Base-by-base conservation (phyloP, 2,113 vertebrate species). In the pig (Sus scrofa) region DNA sequence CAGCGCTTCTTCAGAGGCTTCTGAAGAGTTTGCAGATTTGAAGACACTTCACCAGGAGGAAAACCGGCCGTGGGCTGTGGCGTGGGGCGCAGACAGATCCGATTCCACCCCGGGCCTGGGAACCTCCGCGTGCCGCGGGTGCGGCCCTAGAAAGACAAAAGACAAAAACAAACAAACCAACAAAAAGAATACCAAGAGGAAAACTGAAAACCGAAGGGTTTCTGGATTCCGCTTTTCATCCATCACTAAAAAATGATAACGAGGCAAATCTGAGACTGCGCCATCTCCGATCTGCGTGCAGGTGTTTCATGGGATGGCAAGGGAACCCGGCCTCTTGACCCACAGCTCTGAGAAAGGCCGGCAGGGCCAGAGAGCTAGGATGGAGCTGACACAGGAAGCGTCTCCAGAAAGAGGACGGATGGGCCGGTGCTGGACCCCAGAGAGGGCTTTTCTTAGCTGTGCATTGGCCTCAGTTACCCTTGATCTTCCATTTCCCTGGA, bases 131-230 rank as follows among this genome's bases (percentile, higher is more conserved):
- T n/a, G n/a, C n/a, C n/a, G n/a, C n/a, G n/a, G n/a, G n/a, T n/a
- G n/a, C n/a, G n/a, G n/a, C n/a, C n/a, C n/a, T n/a, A n/a, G n/a
- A n/a, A n/a, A n/a, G n/a, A n/a, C n/a, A n/a, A n/a, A n/a, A n/a
- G n/a, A n/a, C n/a, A n/a, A n/a, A n/a, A n/a, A n/a, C n/a, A n/a
- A n/a, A n/a, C n/a, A n/a, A n/a, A n/a, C n/a, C n/a, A n/a, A n/a
- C n/a, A n/a, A n/a, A n/a, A n/a, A n/a, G n/a, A n/a, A n/a, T n/a
- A 39, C 44, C 63, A 86, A 83, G 78, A 86, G 93, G 70, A 90
- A 94, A 92, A 78, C 24, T 58, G 78, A 78, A 96, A 70, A 11
- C 52, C 50, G 50, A 89, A 62, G 67, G 7, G n/a, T 54, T 60
- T 95, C 63, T 83, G n/a, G 63, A 39, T 74, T 86, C 32, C 15